A percentile compares a stretch with the other conserved stretches of the same genome.
Conservation (phyloP, 1,140 invertebrate genomes). For the Danaus plexippus region DNA sequence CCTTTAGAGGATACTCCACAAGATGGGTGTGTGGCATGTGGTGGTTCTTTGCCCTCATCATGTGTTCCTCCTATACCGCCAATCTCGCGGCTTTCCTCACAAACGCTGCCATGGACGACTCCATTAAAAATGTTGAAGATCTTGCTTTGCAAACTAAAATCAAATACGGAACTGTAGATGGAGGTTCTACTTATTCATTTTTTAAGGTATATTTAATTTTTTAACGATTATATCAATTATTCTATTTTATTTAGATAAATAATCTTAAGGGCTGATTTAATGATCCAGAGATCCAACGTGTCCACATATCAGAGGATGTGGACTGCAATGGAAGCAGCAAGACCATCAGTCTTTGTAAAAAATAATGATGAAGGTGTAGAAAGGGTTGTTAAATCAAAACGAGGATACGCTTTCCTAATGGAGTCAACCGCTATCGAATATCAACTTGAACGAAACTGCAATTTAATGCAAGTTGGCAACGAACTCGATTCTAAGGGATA, state of each 20-base stretch:
- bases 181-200: conserved; percentile 83
- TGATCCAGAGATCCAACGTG: conserved; percentile 77
- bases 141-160: conserved; percentile 89
- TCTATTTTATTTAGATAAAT: conserved; percentile 2
- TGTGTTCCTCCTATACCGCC: conserved; percentile 95
- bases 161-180: conserved; percentile 86
- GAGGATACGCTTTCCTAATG: conserved; percentile 87
- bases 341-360: conserved; percentile 86
- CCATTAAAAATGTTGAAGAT: conserved; percentile 89
- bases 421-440: conserved; percentile 88
- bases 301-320: conserved; percentile 82
- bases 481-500: conserved; percentile 87
- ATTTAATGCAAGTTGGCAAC: conserved; percentile 83
- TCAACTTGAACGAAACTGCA: conserved; percentile 81
- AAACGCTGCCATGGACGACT: conserved; percentile 86
- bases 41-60: conserved; percentile 96
- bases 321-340: conserved; percentile 85
- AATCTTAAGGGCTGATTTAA: background rate
- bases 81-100: conserved; percentile 96
- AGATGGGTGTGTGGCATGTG: conserved; percentile 88
- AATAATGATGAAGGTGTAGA: conserved; percentile 89
- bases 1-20: conserved; percentile 81
- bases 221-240: background rate
- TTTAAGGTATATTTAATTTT: conserved; percentile 74
- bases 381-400: conserved; percentile 78